Base-by-base conservation (phyloP, 2,797 vertebrate species). In the Acomys russatus region DNA sequence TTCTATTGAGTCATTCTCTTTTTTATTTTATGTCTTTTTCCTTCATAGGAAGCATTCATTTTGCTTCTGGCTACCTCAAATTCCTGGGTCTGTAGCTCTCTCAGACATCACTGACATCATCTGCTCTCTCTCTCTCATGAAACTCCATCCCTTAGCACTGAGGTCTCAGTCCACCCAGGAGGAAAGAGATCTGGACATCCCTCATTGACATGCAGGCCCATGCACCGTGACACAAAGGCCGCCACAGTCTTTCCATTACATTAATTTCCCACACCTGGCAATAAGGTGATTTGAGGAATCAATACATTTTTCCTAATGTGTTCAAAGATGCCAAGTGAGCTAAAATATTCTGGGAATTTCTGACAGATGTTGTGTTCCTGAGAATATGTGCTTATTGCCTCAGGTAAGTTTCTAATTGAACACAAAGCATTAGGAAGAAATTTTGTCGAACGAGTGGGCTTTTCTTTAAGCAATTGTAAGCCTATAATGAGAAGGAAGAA, bases 331-430 rank as follows among this genome's bases (percentile, higher is more conserved):
- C 28, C 33, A 51, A 89, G 33, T 51, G 64, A 33, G 33, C 28
- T 94, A 85, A 96, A 86, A 61, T 56, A 71, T 68, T 94, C 90
- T 59, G 14, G 85, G 44, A 90, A 78, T 85, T 18, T 49, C 54
- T 77, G 80, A 51, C n/a, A 95, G 77, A 88, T 70, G 44, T 77
- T 74, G 59, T 54, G 20, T 14, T 82, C 66, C 66, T 9, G 54
- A 18, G 35, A 25, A 59, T 80, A 68, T 64, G 61, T 76, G 15
- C 44, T 94, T 94, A 90, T 85, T 59, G 73, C 20, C 54, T 92
- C 25, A 38, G 96, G 88, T 64, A 90, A 70, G 86, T 88, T 93
- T 94, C 59, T 83, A 76, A 86, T 77, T 92, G 38, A 44, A 63
- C n/a, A 87, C 56, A 4, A 87, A 91, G 11, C 54, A 64, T 83